Evolutionary conservation across 2,113 vertebrate species (phyloP).

Genomic region (Rissa tridactyla): DNA sequence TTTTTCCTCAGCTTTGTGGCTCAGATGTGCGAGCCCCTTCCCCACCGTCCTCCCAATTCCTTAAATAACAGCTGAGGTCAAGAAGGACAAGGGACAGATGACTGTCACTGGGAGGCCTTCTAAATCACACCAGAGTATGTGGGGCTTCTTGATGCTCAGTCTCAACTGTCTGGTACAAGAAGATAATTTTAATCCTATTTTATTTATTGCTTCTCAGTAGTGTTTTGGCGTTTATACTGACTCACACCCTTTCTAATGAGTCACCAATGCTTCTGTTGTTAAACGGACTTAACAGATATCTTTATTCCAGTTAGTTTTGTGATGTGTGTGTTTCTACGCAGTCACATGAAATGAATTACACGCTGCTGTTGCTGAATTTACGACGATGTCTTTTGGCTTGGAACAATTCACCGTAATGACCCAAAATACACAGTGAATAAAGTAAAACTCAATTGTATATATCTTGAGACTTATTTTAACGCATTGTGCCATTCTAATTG

Average conservation of each 20-base stretch:
- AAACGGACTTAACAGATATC: not conserved
- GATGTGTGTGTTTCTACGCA: not conserved
- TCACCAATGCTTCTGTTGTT: not conserved
- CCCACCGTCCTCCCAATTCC: not conserved
- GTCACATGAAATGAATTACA: not conserved
- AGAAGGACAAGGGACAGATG: not conserved
- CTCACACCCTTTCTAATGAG: constrained; percentile 9
- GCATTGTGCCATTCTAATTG: not conserved
- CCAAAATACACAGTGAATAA: not conserved
- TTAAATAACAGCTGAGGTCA: constrained; percentile 9
- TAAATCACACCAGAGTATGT: not conserved
- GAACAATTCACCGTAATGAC: not conserved
- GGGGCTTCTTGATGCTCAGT: not conserved
- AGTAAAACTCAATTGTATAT: not conserved
- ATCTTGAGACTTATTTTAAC: not conserved
- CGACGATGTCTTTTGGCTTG: not conserved
- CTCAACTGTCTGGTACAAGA: constrained; percentile 18
- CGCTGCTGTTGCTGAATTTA: not conserved
- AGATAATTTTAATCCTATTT: constrained; percentile 43
- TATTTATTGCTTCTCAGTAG: not conserved
- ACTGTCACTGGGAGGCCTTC: not conserved
- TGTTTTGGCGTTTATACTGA: constrained; percentile 10
- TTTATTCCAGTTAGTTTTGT: not conserved
- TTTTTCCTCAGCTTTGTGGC: not conserved
- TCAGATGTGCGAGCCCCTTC: not conserved